Evolutionary conservation across 2,113 vertebrate species (phyloP).

Genomic region (Malurus melanocephalus): DNA sequence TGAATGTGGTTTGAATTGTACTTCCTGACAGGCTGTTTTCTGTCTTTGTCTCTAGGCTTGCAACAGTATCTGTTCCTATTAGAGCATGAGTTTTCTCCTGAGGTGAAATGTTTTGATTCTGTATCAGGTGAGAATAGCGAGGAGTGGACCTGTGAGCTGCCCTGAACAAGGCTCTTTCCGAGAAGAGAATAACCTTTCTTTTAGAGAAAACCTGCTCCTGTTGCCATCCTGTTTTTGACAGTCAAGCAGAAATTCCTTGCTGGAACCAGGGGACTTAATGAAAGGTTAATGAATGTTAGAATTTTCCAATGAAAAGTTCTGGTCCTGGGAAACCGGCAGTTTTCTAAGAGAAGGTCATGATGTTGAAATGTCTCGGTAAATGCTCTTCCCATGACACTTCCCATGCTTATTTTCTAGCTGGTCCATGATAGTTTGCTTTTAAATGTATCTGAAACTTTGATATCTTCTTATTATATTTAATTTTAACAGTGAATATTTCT

Average conservation of each 20-base stretch:
- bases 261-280: background rate
- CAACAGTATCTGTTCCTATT: background rate
- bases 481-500: background rate
- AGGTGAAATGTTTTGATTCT: background rate
- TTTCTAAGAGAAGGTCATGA: background rate
- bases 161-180: background rate
- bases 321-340: background rate
- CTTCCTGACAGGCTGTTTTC: background rate
- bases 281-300: background rate
- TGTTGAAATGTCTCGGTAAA: background rate
- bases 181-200: background rate
- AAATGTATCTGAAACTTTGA: background rate
- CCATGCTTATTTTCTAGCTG: background rate
- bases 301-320: background rate
- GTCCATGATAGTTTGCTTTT: background rate
- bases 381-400: background rate
- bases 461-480: background rate
- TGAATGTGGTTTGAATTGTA: background rate
- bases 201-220: background rate
- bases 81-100: background rate
- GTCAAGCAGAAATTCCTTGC: background rate
- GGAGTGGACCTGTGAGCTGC: background rate
- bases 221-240: background rate
- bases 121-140: background rate
- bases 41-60: background rate